These are phyloP conservation scores for Lepus americanus DNA, from an alignment of 2,113 vertebrate genomes.

Conservation along the genomic window DNA sequence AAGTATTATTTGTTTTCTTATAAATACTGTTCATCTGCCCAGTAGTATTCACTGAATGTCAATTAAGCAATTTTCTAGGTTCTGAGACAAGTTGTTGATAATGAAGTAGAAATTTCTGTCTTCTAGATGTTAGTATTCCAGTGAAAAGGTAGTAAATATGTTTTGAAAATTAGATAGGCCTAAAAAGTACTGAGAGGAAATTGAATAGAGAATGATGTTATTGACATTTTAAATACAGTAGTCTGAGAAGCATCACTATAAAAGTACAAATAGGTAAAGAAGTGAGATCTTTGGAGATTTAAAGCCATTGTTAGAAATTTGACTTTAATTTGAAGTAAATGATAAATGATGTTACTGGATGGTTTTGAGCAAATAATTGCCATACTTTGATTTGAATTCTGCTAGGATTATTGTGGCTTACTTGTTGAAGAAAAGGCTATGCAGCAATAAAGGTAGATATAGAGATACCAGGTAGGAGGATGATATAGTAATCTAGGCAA, in stretches of 20 bases:
- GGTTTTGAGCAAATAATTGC: not conserved
- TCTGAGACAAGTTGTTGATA: not conserved
- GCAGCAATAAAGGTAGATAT: not conserved
- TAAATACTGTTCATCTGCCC: not conserved
- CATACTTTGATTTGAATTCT: conserved; percentile 8
- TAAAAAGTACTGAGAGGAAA: not conserved
- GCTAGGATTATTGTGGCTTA: not conserved
- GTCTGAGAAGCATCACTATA: not conserved
- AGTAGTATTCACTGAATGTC: not conserved
- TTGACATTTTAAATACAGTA: not conserved
- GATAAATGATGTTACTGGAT: not conserved
- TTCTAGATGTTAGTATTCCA: not conserved
- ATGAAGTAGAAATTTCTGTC: not conserved
- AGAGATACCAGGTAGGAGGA: not conserved
- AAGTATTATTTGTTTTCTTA: not conserved
- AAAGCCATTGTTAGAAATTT: not conserved
- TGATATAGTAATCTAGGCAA: not conserved
- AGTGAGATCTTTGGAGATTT: not conserved
- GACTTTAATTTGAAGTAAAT: conserved; percentile 41
- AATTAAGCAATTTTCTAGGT: not conserved
- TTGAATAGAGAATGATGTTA: not conserved
- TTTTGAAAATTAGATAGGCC: not conserved
- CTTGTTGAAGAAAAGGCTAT: not conserved
- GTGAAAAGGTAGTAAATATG: not conserved
- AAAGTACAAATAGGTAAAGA: not conserved